phyloP scores from a whole-genome alignment of 2,113 vertebrate species.

The Casuarius casuarius region DNA sequence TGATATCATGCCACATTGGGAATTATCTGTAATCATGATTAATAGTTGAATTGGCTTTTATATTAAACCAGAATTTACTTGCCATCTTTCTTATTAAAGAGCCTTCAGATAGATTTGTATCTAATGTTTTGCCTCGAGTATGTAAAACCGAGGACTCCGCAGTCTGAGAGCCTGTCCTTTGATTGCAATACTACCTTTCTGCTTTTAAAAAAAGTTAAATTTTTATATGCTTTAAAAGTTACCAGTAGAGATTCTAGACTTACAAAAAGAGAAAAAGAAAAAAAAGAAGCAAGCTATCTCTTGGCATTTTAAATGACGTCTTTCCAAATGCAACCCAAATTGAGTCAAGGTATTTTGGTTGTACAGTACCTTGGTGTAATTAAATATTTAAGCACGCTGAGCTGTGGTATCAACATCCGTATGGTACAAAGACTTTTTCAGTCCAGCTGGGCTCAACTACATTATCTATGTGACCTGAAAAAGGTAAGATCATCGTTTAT shows the following conservation, averaged over 20 bases:
- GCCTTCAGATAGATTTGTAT: conserved; percentile 56
- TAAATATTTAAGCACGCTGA: not conserved
- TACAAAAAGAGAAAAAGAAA: conserved; percentile 4
- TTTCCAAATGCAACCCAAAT: conserved; percentile 20
- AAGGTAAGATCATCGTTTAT: not conserved
- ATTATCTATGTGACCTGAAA: not conserved
- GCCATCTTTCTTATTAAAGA: conserved; percentile 64
- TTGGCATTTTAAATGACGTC: not conserved
- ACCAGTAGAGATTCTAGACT: not conserved
- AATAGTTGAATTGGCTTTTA: conserved; percentile 70
- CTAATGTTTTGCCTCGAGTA: conserved; percentile 30
- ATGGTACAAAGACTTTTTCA: not conserved
- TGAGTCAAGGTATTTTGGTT: conserved; percentile 35
- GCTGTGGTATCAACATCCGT: not conserved
- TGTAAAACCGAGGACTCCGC: not conserved
- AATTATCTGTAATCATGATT: conserved; percentile 71
- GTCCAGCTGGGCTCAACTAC: not conserved
- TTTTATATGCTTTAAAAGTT: conserved; percentile 6
- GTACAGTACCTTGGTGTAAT: not conserved
- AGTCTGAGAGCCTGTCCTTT: not conserved
- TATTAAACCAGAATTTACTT: conserved; percentile 70
- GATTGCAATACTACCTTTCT: not conserved
- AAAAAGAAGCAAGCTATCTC: not conserved
- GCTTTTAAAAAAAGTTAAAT: not conserved
- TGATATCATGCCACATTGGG: conserved; percentile 49